Percentiles rank a stretch among this genome's conserved stretches.
These are phyloP conservation scores for Potamarius usumacintae DNA, from an alignment of 2,113 vertebrate genomes.

Conservation along the genomic window DNA sequence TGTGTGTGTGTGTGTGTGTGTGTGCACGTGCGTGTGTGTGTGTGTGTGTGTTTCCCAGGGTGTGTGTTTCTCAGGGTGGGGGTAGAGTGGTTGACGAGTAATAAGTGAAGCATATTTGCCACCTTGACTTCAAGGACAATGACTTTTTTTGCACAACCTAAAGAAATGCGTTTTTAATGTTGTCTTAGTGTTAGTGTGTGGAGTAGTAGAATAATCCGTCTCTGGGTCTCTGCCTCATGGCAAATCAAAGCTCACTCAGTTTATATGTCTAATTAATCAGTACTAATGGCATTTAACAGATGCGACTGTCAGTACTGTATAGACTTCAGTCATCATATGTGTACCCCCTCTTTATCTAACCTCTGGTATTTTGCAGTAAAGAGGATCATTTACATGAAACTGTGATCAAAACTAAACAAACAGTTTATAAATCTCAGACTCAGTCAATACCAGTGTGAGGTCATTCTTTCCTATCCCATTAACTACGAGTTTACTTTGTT, in stretches of 20 bases:
- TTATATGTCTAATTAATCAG: neutral
- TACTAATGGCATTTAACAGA: neutral
- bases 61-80: conserved; percentile 27
- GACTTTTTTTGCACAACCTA: conserved; percentile 4
- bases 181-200: neutral
- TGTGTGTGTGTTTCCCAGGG: neutral
- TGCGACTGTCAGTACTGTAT: neutral
- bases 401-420: conserved; percentile 28
- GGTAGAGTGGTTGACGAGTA: conserved; percentile 9
- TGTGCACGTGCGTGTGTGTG: conserved; percentile 7
- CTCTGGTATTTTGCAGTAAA: conserved; percentile 17
- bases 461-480: conserved; percentile 31
- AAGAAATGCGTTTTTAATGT: neutral
- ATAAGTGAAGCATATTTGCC: conserved; percentile 40
- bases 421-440: conserved; percentile 26
- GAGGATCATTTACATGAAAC: conserved; percentile 1
- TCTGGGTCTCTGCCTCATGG: neutral
- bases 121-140: conserved; percentile 43
- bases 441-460: neutral
- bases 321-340: neutral
- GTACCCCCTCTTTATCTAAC: neutral
- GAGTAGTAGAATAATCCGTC: neutral
- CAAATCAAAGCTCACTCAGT: neutral
- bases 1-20: conserved; percentile 3
- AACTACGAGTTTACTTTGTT: conserved; percentile 27